Evolutionary conservation across 2,888 invertebrate species (phyloP).

Genomic region (Temnothorax ravouxi): DNA sequence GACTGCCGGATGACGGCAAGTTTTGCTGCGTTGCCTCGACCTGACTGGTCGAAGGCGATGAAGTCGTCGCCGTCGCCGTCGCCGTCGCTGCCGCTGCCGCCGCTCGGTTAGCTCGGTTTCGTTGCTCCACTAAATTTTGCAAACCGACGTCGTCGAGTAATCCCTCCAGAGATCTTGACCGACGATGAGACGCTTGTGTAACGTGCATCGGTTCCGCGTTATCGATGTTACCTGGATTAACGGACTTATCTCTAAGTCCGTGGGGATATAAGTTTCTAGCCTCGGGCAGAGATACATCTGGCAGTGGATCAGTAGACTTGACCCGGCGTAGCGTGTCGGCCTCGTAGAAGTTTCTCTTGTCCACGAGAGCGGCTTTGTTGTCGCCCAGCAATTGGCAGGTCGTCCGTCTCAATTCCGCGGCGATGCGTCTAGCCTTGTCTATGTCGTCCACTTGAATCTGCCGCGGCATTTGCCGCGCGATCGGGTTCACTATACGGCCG

Average conservation of each 20-base stretch:
- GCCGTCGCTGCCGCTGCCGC: slow-evolving; percentile 58
- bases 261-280: slow-evolving; percentile 85
- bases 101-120: slow-evolving; percentile 77
- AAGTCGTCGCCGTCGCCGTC: slow-evolving; percentile 57
- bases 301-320: slow-evolving; percentile 82
- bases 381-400: slow-evolving; percentile 83
- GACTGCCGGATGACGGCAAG: background rate
- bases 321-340: slow-evolving; percentile 89
- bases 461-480: slow-evolving; percentile 84
- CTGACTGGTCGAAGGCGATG: slow-evolving; percentile 55
- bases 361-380: slow-evolving; percentile 87
- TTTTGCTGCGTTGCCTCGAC: slow-evolving; percentile 44
- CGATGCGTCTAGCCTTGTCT: slow-evolving; percentile 83
- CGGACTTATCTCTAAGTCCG: slow-evolving; percentile 84
- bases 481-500: slow-evolving; percentile 91
- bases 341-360: slow-evolving; percentile 91
- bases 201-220: slow-evolving; percentile 58
- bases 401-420: slow-evolving; percentile 84
- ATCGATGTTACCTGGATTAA: slow-evolving; percentile 64
- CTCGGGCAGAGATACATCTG: slow-evolving; percentile 80
- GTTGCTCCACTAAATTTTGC: slow-evolving; percentile 81
- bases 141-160: slow-evolving; percentile 87
- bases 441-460: slow-evolving; percentile 82
- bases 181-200: slow-evolving; percentile 84
- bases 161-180: slow-evolving; percentile 89